Conservation (phyloP, 2,113 vertebrate genomes). For the Orthonyx spaldingii region DNA sequence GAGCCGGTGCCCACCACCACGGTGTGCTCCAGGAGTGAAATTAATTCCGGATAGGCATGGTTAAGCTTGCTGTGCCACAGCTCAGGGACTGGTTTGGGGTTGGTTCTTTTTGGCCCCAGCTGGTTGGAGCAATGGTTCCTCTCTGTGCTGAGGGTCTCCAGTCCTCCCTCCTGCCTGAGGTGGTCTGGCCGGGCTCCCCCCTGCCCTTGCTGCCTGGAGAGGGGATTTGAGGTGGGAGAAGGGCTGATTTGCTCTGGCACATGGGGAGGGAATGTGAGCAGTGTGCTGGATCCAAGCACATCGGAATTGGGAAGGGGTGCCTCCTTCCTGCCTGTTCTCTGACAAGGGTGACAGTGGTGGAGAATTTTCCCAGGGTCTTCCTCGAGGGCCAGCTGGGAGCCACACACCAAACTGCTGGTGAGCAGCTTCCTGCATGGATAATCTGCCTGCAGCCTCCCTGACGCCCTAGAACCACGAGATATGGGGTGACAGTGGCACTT, state of each 20-base stretch:
- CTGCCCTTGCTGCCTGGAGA: neutral
- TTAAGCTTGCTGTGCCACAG: neutral
- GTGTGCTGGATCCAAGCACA: neutral
- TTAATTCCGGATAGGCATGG: neutral
- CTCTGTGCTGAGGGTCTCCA: neutral
- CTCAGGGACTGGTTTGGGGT: neutral
- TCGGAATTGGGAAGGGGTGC: fast-evolving
- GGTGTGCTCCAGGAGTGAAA: neutral
- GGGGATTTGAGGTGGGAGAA: neutral
- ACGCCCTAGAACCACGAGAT: neutral
- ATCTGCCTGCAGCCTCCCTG: neutral
- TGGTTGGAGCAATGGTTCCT: neutral
- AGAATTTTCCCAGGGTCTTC: neutral
- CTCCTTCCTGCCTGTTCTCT: neutral
- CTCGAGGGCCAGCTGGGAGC: neutral
- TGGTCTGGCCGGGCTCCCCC: neutral
- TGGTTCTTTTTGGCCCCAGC: neutral
- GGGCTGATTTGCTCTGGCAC: neutral
- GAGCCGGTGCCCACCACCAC: fast-evolving
- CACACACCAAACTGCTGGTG: neutral
- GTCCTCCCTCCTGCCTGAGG: neutral
- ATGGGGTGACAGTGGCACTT: neutral
- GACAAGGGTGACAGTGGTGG: neutral
- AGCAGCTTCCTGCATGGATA: neutral
- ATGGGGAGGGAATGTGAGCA: fast-evolving